Base-by-base conservation (phyloP, 2,888 invertebrate genomes). In the Tenthredo distinguenda region DNA sequence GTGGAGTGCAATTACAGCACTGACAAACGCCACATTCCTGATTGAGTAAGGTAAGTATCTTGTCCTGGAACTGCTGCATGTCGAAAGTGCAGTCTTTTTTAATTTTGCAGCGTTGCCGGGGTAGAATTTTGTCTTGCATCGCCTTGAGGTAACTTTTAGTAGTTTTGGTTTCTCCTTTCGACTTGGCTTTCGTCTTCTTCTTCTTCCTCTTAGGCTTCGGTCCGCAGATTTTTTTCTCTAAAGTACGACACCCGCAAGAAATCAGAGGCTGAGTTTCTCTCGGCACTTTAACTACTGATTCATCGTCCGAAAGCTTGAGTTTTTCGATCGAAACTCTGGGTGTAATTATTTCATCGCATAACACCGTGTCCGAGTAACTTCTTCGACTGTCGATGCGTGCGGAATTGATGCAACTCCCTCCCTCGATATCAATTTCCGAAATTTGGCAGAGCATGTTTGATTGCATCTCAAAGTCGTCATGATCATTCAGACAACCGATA, bases 1-100 rank as follows among this genome's bases (percentile, higher is more conserved):
- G 58, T 12, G 40, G n/a, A 10, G 65, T 47, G 37, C 85, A 79
- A 68, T 79, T 79, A 37, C 85, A 85, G 68, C 85, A 85, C 21
- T 47, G 68, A 68, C 85, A 85, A 79, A 47, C 58, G n/a, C 77
- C 77, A 58, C 34, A 34, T 31, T 85, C 85, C 50, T 68, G 58
- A 65, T 77, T 31, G 34, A 79, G 65, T 18, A 85, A 15, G 15
- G 21, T 18, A 15, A 76, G 65, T 43, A 85, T 74, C 34, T 85
- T 85, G 15, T 77, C 47, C 77, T 76, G 85, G 0, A 85, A 85
- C 43, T 50, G n/a, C 43, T 79, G 79, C 68, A 68, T 68, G 34
- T 85, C 85, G 34, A 43, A 76, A 18, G 21, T 50, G 15, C 31
- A 65, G 3, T 65, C 18, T 7, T 79, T 85, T 40, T 31, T 84